Evolutionary conservation across 2,888 invertebrate species (phyloP).

Genomic region (Abrostola tripartita): DNA sequence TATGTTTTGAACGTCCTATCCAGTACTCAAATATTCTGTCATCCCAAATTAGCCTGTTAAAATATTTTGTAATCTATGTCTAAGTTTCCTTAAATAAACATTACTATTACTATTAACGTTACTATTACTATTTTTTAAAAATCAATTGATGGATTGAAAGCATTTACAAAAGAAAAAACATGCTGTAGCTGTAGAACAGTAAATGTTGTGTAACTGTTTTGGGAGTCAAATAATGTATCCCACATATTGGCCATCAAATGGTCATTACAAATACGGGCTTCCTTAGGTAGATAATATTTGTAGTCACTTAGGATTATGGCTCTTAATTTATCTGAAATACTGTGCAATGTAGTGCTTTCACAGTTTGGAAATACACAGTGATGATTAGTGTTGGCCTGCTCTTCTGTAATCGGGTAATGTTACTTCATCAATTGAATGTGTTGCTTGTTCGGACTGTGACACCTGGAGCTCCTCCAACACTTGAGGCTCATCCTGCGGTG

Average conservation of each 20-base stretch:
- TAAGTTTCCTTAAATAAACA: no score
- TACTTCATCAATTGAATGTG: constrained; percentile 6
- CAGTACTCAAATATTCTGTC: constrained; percentile 28
- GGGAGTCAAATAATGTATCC: constrained; percentile 26
- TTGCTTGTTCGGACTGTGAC: constrained; percentile 2
- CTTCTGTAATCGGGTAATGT: constrained; percentile 30
- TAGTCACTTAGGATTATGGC: constrained; percentile 18
- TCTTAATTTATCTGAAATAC: constrained; percentile 18
- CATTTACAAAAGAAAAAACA: constrained; percentile 42
- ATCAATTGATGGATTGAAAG: constrained; percentile 25
- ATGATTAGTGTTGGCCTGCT: constrained; percentile 29
- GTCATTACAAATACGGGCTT: constrained; percentile 20
- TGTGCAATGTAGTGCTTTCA: constrained; percentile 9
- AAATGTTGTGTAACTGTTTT: constrained; percentile 31
- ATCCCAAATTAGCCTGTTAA: no score
- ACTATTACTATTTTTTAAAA: constrained; percentile 24
- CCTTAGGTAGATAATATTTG: constrained; percentile 28
- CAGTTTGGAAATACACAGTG: constrained; percentile 35
- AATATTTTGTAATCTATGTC: no score
- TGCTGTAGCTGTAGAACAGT: constrained; percentile 30
- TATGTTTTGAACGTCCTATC: constrained; percentile 30
- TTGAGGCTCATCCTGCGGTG: not conserved
- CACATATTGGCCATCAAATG: constrained; percentile 15
- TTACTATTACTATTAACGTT: no score
- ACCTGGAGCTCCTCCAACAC: constrained; percentile 3